Evolutionary conservation across 2,888 invertebrate species (phyloP), one percentile per base, ranked within the genome.

Genomic region (Lysandra coridon): DNA sequence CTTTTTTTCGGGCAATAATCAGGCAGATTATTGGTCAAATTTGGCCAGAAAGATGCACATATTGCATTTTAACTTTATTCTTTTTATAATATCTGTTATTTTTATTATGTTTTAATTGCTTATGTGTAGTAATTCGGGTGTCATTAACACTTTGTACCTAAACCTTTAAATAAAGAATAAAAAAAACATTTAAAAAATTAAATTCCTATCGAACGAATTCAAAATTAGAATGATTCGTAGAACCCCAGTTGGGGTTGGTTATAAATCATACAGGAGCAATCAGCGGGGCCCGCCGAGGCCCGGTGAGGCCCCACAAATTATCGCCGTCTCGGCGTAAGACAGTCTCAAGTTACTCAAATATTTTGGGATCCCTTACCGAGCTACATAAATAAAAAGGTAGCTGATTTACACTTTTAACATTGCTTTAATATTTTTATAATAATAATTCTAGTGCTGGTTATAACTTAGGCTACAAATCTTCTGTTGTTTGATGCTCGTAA

Each of bases 261-360:
- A 92, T 93, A 93, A 93, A 93, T 93, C 93, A 93, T 92, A 92
- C 90, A 1, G 89, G 90, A 92, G 92, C 93, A 91, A 90, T 91
- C 84, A 86, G 85, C 86, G 86, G 88, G 86, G 49, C 49, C 44
- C 44, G 44, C 44, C 44, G 44, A 44, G 44, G 87, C 86, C 44
- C 83, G 82, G 86, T 85, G 88, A 84, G 89, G 88, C 91, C 90
- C 90, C 64, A 64, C 87, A 92, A 93, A 92, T 93, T 92, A 93
- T 92, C 92, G 91, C 89, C 90, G 88, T 88, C 87, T 85, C 83
- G 85, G 86, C 88, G 89, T 90, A 90, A 91, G 91, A 90, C 91
- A 91, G 92, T 91, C 89, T 92, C 90, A 89, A 85, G 91, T 93
- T 92, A 92, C 92, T 89, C 89, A 90, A 90, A 92, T 91, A 91